Percentiles rank a stretch among this genome's conserved stretches.
Evolutionary conservation across 37 sponge, comb jelly and placozoan genomes (phyloP).

Genomic region (Crambe crambe): DNA sequence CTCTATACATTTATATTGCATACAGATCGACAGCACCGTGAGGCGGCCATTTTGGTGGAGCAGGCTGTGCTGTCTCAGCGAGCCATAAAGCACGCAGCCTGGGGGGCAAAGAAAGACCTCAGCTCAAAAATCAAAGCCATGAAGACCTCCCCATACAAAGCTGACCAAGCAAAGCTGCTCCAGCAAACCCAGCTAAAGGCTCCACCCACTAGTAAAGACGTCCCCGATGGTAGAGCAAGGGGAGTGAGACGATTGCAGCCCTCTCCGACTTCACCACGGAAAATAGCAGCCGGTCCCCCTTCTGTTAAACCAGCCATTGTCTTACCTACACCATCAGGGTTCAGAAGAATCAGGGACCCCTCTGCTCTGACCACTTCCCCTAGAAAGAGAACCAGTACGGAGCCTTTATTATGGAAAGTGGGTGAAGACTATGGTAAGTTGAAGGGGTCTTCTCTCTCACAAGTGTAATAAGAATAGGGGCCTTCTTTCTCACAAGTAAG

Average conservation of each 20-base stretch:
- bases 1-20: too few relatives aligned
- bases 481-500: too few relatives aligned
- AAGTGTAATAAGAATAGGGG: too few relatives aligned
- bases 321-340: slow-evolving; percentile 42
- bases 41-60: slow-evolving; percentile 50
- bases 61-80: slow-evolving; percentile 59
- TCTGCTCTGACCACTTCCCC: background rate
- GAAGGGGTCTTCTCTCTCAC: too few relatives aligned
- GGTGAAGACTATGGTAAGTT: slow-evolving; percentile 52
- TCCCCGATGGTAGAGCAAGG: background rate
- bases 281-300: background rate
- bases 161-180: background rate
- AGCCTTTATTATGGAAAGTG: slow-evolving; percentile 44
- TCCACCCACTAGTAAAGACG: background rate
- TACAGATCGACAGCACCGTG: slow-evolving; percentile 35
- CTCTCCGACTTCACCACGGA: background rate
- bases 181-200: background rate
- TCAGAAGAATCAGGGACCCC: slow-evolving; percentile 18
- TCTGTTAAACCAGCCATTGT: background rate
- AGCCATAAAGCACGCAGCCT: slow-evolving; percentile 71
- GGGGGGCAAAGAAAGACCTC: slow-evolving; percentile 67
- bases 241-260: background rate
- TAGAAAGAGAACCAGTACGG: background rate
- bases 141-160: slow-evolving; percentile 10
- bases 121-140: slow-evolving; percentile 33